Conservation (phyloP, 2,888 invertebrate species). For the Sinhomidia bicolor region DNA sequence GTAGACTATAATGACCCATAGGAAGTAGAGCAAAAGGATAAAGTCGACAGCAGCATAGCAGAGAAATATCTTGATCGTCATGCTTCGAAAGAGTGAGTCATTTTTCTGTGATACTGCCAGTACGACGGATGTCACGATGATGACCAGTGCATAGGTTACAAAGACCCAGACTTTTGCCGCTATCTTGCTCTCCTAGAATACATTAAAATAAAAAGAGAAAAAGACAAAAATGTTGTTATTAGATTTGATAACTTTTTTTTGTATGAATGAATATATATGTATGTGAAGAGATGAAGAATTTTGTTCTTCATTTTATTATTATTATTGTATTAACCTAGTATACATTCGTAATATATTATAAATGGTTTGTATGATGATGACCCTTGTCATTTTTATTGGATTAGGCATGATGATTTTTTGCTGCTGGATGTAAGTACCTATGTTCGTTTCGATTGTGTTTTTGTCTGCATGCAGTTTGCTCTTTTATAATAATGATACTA, state of each 20-base stretch:
- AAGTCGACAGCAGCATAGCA: slow-evolving; percentile 79
- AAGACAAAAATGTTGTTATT: slow-evolving; percentile 21
- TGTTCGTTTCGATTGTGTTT: not conserved
- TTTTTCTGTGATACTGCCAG: slow-evolving; percentile 80
- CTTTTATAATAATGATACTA: not conserved
- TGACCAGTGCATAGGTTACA: slow-evolving; percentile 78
- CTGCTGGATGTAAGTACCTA: not conserved
- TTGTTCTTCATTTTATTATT: not conserved
- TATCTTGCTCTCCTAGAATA: slow-evolving; percentile 79
- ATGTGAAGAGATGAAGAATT: too few relatives aligned
- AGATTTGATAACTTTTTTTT: not conserved
- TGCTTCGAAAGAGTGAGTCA: slow-evolving; percentile 77
- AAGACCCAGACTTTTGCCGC: slow-evolving; percentile 80
- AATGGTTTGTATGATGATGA: slow-evolving; percentile 4
- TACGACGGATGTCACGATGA: slow-evolving; percentile 80
- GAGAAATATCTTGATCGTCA: slow-evolving; percentile 79
- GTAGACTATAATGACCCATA: slow-evolving; percentile 80
- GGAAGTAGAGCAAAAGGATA: slow-evolving; percentile 80
- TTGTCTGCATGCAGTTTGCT: not conserved
- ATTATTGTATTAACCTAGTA: not conserved
- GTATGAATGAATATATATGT: too few relatives aligned
- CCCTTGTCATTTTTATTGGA: slow-evolving; percentile 36
- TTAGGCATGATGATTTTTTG: slow-evolving; percentile 5
- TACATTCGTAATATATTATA: not conserved
- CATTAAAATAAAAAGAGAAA: slow-evolving; percentile 26